Conservation (phyloP, 2,888 invertebrate species). For the Cheilosia urbana region DNA sequence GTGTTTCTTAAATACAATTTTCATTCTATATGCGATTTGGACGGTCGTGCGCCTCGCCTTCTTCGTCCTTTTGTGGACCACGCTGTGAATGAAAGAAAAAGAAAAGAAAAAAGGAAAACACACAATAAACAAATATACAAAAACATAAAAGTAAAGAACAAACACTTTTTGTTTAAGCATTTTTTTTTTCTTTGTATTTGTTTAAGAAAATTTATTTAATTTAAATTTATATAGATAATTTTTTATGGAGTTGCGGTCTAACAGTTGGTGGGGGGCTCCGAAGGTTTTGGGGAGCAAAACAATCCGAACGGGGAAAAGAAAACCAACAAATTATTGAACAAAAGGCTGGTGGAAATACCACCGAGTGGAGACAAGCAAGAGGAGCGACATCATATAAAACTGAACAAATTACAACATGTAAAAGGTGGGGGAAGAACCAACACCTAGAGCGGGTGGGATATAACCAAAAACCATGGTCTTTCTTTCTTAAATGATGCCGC, state of each 20-base stretch:
- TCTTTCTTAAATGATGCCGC: conserved; percentile 13
- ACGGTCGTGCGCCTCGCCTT: conserved; percentile 79
- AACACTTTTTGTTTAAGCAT: conserved; percentile 74
- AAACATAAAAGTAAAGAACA: conserved; percentile 70
- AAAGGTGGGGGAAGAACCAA: neutral
- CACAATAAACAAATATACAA: conserved; percentile 75
- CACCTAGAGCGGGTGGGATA: neutral
- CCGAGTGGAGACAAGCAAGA: neutral
- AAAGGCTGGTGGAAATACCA: neutral
- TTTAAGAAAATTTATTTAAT: conserved; percentile 48
- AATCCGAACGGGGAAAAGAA: conserved; percentile 5
- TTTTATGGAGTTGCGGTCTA: conserved; percentile 13
- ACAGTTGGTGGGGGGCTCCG: conserved; percentile 4
- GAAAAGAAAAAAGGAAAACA: conserved; percentile 75
- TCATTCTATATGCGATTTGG: conserved; percentile 76
- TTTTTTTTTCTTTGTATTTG: conserved; percentile 13
- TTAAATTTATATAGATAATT: conserved; percentile 14
- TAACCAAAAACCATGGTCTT: neutral
- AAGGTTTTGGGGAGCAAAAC: neutral
- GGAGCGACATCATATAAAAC: conserved; percentile 26
- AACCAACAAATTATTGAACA: neutral
- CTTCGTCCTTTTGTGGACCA: conserved; percentile 82
- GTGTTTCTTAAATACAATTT: conserved; percentile 73
- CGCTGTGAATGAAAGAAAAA: conserved; percentile 78
- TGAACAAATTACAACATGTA: conserved; percentile 45